phyloP scores from a whole-genome alignment of 1,140 invertebrate species.

The Anadara kagoshimensis region DNA sequence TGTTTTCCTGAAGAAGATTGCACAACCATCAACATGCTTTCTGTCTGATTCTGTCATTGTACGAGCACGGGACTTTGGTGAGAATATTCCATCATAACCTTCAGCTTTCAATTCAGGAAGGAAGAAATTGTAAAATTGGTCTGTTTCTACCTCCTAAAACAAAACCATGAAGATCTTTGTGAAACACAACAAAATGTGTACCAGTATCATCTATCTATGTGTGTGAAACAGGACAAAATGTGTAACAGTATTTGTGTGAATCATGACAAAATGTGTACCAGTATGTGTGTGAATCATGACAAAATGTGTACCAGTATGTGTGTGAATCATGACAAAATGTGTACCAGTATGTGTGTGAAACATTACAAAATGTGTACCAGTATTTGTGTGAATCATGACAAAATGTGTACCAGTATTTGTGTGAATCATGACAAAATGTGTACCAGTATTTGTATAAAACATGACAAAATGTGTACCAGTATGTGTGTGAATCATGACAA shows the following conservation, averaged over 20 bases:
- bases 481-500: not conserved
- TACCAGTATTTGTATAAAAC: not conserved
- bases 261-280: not conserved
- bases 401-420: not conserved
- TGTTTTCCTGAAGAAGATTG: slow-evolving; percentile 93
- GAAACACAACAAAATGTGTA: not conserved
- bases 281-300: not conserved
- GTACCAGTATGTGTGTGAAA: not conserved
- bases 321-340: too few relatives aligned
- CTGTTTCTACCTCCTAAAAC: slow-evolving; percentile 96
- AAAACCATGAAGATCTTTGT: not conserved
- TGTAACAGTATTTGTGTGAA: not conserved
- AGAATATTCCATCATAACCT: slow-evolving; percentile 99
- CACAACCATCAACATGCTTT: slow-evolving; percentile 99
- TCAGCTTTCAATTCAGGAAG: slow-evolving; percentile 93
- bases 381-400: not conserved
- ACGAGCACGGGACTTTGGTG: slow-evolving; percentile 97
- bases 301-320: not conserved
- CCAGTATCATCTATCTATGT: not conserved
- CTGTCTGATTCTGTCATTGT: slow-evolving; percentile 98
- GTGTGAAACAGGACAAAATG: not conserved
- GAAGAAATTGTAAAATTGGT: slow-evolving; percentile 99
- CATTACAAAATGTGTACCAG: not conserved
- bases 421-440: not conserved
- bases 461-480: not conserved